Base-by-base conservation (phyloP, 2,888 invertebrate species). In the Nymphalis urticae region DNA sequence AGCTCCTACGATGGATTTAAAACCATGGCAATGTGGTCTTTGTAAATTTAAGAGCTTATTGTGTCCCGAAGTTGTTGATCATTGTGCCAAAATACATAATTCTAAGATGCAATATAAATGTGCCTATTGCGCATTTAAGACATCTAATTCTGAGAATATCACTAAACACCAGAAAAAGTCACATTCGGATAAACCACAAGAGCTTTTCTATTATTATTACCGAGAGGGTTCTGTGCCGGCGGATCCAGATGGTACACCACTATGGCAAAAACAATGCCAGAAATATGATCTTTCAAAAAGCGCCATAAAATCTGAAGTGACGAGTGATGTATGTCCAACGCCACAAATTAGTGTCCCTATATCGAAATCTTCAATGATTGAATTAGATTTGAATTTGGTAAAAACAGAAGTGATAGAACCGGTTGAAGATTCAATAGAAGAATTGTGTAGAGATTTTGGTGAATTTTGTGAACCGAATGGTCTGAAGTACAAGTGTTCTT, bases 51-150 rank as follows among this genome's bases (percentile, higher is more conserved):
- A 94, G 67, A 94, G 94, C 72, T 86, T 93, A 71, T 93, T 94
- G 0, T 94, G 95, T 32, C 90, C 92, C 0, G 95, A 95, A 59
- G 94, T 96, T 48, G 86, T 90, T 0, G 87, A 89, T 0, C 96
- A 96, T 78, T 94, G 94, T 48, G 80, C 85, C 0, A 88, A 86
- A 48, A 79, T 83, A 9, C 97, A 97, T 79, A 91, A 94, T 47
- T 93, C 95, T 2, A 95, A 94, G 70, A 92, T 93, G 77, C 96
- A 96, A 74, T 97, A 93, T 82, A 95, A 95, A 76, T 97, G 97
- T 78, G 93, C 93, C 0, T 88, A 95, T 71, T 97, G 97, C 75
- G 81, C 90, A 0, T 96, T 94, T 76, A 77, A 88, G 19, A 85
- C 89, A 0, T 90, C 94, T 0, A 93, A 93, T 2, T 85, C 93